These are phyloP conservation scores for Chromobotia macracanthus DNA, from an alignment of 2,797 vertebrate genomes.

Conservation along the genomic window DNA sequence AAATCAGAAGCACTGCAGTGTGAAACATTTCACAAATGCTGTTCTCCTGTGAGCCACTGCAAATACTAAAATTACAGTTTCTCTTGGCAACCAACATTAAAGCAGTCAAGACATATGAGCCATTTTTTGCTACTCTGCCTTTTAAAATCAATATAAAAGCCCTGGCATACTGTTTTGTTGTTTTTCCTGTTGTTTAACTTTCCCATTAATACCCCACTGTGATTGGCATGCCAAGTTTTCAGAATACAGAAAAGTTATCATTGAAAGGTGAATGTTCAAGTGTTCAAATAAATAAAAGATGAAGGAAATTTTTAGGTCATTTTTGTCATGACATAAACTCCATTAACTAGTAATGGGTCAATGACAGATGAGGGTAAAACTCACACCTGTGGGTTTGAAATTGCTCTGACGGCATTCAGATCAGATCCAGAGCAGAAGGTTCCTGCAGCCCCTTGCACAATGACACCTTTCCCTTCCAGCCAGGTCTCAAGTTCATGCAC, in stretches of 20 bases:
- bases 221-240: neutral
- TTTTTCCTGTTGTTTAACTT: neutral
- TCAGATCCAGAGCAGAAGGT: constrained; percentile 96
- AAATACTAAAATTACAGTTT: too few relatives aligned
- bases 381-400: constrained; percentile 82
- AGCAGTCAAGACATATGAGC: too few relatives aligned
- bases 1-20: constrained; percentile 50
- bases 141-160: neutral
- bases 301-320: too few relatives aligned
- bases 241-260: neutral
- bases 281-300: neutral
- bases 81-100: too few relatives aligned
- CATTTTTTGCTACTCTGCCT: too few relatives aligned
- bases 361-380: neutral
- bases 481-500: constrained; percentile 89
- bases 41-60: too few relatives aligned
- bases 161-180: neutral
- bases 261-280: neutral
- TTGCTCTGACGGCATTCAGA: constrained; percentile 84
- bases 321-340: neutral
- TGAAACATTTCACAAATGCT: neutral
- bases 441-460: constrained; percentile 84
- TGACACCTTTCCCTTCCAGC: constrained; percentile 90
- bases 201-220: neutral
- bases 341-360: neutral